Conservation (phyloP, 2,888 invertebrate genomes). For the Temnothorax unifasciatus region DNA sequence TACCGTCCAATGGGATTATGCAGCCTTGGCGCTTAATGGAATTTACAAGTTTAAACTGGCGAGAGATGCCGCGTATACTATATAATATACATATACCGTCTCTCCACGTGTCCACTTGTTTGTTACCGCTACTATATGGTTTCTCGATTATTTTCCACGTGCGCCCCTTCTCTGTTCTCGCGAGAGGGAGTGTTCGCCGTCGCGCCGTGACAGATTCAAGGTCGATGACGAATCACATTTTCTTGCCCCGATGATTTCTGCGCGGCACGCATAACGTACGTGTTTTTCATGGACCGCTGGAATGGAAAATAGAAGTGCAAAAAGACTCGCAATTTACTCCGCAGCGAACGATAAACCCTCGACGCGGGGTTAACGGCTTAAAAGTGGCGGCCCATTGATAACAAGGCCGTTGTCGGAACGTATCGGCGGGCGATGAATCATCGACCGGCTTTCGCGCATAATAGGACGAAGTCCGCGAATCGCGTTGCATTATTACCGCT, state of each 20-base stretch:
- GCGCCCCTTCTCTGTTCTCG: background rate
- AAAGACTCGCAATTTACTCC: constrained; percentile 7
- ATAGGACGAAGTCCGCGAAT: constrained; percentile 62
- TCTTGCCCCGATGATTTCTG: constrained; percentile 17
- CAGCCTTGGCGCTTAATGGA: constrained; percentile 70
- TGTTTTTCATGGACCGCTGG: constrained; percentile 28
- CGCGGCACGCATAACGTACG: constrained; percentile 4
- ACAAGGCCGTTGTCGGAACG: constrained; percentile 43
- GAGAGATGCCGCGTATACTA: constrained; percentile 11
- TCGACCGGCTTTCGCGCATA: constrained; percentile 44
- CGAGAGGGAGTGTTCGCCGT: background rate
- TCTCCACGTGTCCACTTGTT: constrained; percentile 27
- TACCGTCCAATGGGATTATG: constrained; percentile 56
- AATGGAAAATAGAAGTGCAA: background rate
- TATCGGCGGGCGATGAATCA: constrained; percentile 69
- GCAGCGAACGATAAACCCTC: constrained; percentile 41
- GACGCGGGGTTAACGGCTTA: constrained; percentile 53
- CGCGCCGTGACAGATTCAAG: constrained; percentile 18
- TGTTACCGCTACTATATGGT: background rate
- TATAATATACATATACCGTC: background rate
- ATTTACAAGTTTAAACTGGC: constrained; percentile 70
- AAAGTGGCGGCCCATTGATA: constrained; percentile 40
- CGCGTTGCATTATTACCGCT: constrained; percentile 53
- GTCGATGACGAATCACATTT: constrained; percentile 44
- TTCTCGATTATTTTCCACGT: constrained; percentile 41